Evolutionary conservation across 2,888 invertebrate species (phyloP).

Genomic region (Dasysyrphus albostriatus): DNA sequence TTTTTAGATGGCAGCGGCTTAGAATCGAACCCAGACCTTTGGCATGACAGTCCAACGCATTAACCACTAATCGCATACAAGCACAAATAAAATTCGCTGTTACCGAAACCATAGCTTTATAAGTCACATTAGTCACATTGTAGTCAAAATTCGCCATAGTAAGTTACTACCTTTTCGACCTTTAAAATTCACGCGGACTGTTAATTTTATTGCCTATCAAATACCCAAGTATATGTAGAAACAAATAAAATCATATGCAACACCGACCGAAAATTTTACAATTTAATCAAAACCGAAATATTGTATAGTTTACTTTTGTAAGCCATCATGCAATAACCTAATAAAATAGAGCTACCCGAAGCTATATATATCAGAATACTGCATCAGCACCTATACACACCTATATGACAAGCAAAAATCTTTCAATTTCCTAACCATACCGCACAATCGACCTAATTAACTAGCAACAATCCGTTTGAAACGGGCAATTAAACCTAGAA

Average conservation of each 20-base stretch:
- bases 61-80: too few relatives aligned
- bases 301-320: not conserved
- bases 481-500: slow-evolving; percentile 54
- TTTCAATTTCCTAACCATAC: slow-evolving; percentile 38
- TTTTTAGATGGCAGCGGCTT: too few relatives aligned
- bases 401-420: not conserved
- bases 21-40: too few relatives aligned
- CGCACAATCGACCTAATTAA: slow-evolving; percentile 60
- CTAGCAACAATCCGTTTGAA: slow-evolving; percentile 52
- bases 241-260: not conserved
- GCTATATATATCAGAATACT: not conserved
- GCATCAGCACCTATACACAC: not conserved
- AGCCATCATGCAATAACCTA: slow-evolving; percentile 11
- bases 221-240: not conserved
- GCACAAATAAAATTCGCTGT: too few relatives aligned
- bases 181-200: not conserved
- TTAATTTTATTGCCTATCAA: not conserved
- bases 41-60: too few relatives aligned
- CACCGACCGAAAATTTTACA: not conserved
- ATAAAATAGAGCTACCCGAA: slow-evolving; percentile 21
- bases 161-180: not conserved
- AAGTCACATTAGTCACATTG: too few relatives aligned
- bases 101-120: too few relatives aligned
- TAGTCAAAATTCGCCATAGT: too few relatives aligned
- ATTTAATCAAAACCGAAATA: not conserved